Evolutionary conservation across 2,888 invertebrate genomes (phyloP), one percentile per base, ranked within the genome.

Genomic region (Epistrophe grossulariae): DNA sequence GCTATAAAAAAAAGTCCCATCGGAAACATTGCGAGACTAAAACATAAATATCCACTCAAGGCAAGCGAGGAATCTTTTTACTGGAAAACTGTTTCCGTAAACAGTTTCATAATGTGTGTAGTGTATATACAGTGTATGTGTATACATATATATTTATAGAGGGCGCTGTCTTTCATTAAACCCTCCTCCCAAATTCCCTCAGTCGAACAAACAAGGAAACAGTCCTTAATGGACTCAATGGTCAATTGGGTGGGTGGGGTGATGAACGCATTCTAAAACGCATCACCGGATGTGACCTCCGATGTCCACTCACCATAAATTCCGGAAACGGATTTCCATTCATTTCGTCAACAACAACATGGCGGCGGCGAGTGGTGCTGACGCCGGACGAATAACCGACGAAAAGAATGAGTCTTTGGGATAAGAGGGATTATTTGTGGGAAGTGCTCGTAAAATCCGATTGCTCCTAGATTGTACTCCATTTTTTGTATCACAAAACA

Each of bases 261-360:
- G 24, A 55, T 77, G 80, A 72, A 81, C 84, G 81, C 84, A 85
- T 85, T 77, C 62, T 73, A 81, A 85, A 84, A 85, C 84, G 84
- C 84, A 85, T 85, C 77, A 81, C 81, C 72, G 84, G 73, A 85
- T 85, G 82, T 85, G 85, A 85, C 85, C 85, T 83, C 83, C 76
- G 83, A 83, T 87, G 83, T 87, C 83, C 87, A 87, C 83, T 83
- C 79, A 83, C 74, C 83, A 87, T 83, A 83, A 83, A 87, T 83
- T 79, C 79, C 79, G 82, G 87, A 87, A 87, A 83, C 87, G 87
- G 87, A 87, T 87, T 87, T 87, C 83, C 79, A 79, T 87, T 83
- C 72, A 83, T 87, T 83, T 83, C 83, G 66, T 87, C 87, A 87
- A 76, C 85, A 85, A 82, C 70, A 83, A 85, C 85, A 85, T 70